Evolutionary conservation across 2,888 invertebrate genomes (phyloP).

Genomic region (Zele albiditarsus): DNA sequence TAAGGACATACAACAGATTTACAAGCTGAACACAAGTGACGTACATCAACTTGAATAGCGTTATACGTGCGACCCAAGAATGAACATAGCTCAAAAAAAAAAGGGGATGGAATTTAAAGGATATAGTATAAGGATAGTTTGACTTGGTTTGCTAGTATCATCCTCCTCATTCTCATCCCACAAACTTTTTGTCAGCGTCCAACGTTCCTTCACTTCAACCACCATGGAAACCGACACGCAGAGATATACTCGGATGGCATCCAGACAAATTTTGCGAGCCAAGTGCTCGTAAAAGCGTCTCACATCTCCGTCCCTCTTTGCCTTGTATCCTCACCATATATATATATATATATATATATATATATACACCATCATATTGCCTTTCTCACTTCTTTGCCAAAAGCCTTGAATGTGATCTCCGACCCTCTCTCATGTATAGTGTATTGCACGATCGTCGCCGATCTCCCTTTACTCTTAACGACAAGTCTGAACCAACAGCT

Average conservation of each 20-base stretch:
- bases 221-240: slow-evolving; percentile 50
- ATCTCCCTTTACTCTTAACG: slow-evolving; percentile 23
- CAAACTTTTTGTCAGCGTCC: neutral
- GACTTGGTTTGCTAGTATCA: neutral
- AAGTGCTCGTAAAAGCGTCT: slow-evolving; percentile 66
- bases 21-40: slow-evolving; percentile 22
- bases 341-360: no score
- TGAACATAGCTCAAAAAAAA: neutral
- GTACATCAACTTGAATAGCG: slow-evolving; percentile 21
- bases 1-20: slow-evolving; percentile 21
- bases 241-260: slow-evolving; percentile 58
- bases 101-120: slow-evolving; percentile 26
- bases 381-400: slow-evolving; percentile 20
- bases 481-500: slow-evolving; percentile 22
- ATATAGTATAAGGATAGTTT: slow-evolving; percentile 1
- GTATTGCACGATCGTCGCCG: slow-evolving; percentile 20
- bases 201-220: slow-evolving; percentile 38
- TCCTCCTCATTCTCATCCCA: neutral
- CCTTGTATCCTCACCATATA: neutral
- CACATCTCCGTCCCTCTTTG: slow-evolving; percentile 38
- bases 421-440: slow-evolving; percentile 13
- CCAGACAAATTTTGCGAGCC: slow-evolving; percentile 69
- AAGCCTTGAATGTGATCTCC: slow-evolving; percentile 25
- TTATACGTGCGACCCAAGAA: slow-evolving; percentile 26
- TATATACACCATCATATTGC: neutral